Evolutionary conservation across 1,140 invertebrate genomes (phyloP), one percentile per base, ranked within the genome.

Genomic region (Schmidtea mediterranea): DNA sequence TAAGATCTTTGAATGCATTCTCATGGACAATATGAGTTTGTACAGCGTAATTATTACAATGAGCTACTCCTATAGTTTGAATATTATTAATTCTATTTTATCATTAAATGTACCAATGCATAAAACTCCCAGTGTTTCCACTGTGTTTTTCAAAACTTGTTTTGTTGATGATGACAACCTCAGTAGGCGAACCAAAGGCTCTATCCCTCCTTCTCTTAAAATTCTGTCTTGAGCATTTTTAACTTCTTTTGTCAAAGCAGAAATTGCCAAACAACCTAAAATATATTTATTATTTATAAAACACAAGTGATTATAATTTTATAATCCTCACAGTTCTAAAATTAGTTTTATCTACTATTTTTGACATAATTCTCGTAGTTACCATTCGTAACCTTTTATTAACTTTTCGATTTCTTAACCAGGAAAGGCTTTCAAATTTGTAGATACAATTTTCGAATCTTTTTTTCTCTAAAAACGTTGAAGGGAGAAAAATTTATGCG

Each of bases 161-260:
- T 56, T 47, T 15, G 60, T 58, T 2, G 56, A 54, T 48, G 60
- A 62, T 10, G 55, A 51, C n/a, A 57, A 55, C 8, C 60, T 53
- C 19, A 64, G 49, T 9, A 66, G 53, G 19, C 64, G 47, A 1
- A 64, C 58, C 1, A 67, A 52, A 39, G 63, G 62, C 43, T 57
- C 56, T 46, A 67, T 61, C 21, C 57, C 60, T 43, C 61, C 60
- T 15, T 59, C 57, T 39, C 62, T 53, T 6, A 58, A 56, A 26
- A 67, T 56, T 51, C 55, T 56, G 45, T 62, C 63, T 52, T 67
- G 65, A 48, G 59, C 60, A 23, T 59, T 58, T 38, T 63, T 56
- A 51, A 62, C 59, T 48, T 65, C 62, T 39, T 55, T 46, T 6
- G 59, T 57, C n/a, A 67, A 52, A 1, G 63, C 62, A 32, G 62